Evolutionary conservation across 1,140 invertebrate species (phyloP), one percentile per base, ranked within the genome.

Genomic region (Venustaconcha ellipsiformis): DNA sequence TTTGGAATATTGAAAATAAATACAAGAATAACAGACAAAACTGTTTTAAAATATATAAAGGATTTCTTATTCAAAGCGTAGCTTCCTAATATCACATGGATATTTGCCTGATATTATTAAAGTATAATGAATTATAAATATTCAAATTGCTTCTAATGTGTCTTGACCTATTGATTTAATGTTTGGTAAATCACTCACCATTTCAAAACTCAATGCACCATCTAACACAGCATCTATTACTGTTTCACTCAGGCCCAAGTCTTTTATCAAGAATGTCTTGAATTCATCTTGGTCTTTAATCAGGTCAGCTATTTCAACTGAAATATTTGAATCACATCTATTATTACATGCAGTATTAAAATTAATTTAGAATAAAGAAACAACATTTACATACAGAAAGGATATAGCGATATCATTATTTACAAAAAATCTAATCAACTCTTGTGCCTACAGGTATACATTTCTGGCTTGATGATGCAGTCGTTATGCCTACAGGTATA

Each of bases 261-360:
- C 65, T 2, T 82, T 55, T 2, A 78, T 82, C 74, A 88, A 67
- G 72, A 82, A 86, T 8, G 74, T 48, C 14, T 68, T 71, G 37
- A 86, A 78, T 0, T 55, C 65, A 14, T 23, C 70, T 18, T 79
- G 69, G 37, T 85, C 74, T 58, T 84, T 84, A 23, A 84, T 26
- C n/a, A 88, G 65, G 66, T 86, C 83, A 23, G 72, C 79, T 5
- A 88, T 78, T 37, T 79, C 57, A 59, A 86, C 87, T 87, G 81
- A 48, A 80, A 80, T 63, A 37, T 63, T 63, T 12, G 55, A 58
- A n/a, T n/a, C 48, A 30, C 48, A 11, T 30, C 0, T 20, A 57
- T 57, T 71, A 48, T 48, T 48, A 11, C 11, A 11, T 48, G 37
- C 5, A 48, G 6, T 48, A 48, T 48, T 48, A 48, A 5, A 48